Base-by-base conservation (phyloP, 2,113 vertebrate genomes). In the Mugil cephalus region DNA sequence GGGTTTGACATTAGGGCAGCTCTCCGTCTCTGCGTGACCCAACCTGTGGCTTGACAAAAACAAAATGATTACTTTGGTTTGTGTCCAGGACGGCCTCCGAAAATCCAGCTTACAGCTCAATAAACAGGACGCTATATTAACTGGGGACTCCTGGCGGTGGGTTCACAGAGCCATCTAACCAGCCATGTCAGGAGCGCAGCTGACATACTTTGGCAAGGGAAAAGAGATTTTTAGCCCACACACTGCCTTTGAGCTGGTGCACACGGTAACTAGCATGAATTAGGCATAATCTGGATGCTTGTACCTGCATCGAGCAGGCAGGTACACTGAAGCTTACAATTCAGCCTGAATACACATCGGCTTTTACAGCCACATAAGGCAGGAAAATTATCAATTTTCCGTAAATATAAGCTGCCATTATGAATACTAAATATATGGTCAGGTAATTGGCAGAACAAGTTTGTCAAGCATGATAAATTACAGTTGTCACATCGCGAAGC, bases 31-130 rank as follows among this genome's bases (percentile, higher is more conserved):
- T 17, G 50, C 40, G 48, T 62, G 62, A 39, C 47, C 34, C 4
- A 3, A 48, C 47, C 63, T 34, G 51, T 83, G 69, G 56, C 67
- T 81, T 52, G 62, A 87, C 72, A 80, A 75, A 88, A 82, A 64
- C 75, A 74, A 84, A 85, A 82, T 82, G 68, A 83, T 87, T 88
- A 50, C 79, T 83, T 79, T 84, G 83, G 79, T 88, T 79, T 83
- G 69, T 76, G 65, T 90, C 79, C 68, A 86, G 75, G 59, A 18
- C 66, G 55, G 64, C 63, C 74, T 83, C 46, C 43, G 82, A 88
- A 88, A 87, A 82, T 56, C 71, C 72, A 61, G 62, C 85, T 87
- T 74, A 82, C 81, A 60, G 79, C 68, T 87, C 85, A 81, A 82
- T 88, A 89, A 87, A 87, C 75, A 87, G 70, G 77, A 61, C 47